Base-by-base conservation (phyloP, 1,140 invertebrate genomes). In the Trichonephila clavipes region DNA sequence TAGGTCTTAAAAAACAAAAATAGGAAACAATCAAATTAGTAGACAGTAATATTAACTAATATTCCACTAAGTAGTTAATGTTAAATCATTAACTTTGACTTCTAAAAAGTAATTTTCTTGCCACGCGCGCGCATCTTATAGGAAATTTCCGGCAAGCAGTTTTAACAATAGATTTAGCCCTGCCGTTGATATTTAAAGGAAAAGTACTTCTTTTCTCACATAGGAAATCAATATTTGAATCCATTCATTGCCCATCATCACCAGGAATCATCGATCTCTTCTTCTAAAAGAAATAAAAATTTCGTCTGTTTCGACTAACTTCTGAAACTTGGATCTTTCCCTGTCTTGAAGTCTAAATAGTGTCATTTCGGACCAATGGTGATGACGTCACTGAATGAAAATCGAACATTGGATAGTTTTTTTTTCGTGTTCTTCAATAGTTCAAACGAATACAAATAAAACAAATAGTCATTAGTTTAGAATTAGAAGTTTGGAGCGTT, bases 241-340 rank as follows among this genome's bases (percentile, higher is more conserved):
- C 86, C 86, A 88, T 88, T 88, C 86, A 88, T 88, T 61, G 86
- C 86, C 86, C 86, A 88, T 88, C 86, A 88, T 88, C 86, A 28
- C 86, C 86, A 88, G 59, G 28, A 88, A 88, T 88, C 59, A 88
- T 88, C 62, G 86, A 88, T 88, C 58, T 66, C 64, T 64, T 21
- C 14, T 24, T 24, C 18, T 44, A 28, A 28, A 77, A 77, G 72
- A 77, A 51, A 51, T 51, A 51, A 77, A 77, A 77, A 77, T 40
- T 69, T 51, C 0, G 51, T 12, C 51, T 51, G 51, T 7, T 51
- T 77, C 72, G n/a, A 16, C 72, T 77, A 77, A 77, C 72, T 77
- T 77, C 72, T 40, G 5, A 77, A 77, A 77, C 72, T 77, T 19
- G 72, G 72, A 77, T 40, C 34, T 6, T 77, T 28, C 28, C 66